phyloP scores from a whole-genome alignment of 2,888 invertebrate genomes.

The Nephrotoma guestfalica region DNA sequence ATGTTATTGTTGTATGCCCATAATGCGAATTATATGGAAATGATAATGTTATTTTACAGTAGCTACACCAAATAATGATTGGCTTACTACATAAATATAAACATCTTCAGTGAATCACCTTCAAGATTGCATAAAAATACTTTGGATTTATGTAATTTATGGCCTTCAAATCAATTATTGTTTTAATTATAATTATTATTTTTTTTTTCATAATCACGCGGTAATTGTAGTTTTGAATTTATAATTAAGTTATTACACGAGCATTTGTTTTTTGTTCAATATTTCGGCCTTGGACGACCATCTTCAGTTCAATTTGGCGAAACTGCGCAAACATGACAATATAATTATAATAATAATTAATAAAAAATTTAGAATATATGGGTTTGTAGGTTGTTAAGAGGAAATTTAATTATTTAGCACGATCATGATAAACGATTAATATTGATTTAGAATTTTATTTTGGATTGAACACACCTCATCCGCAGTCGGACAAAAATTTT shows the following conservation, averaged over 20 bases:
- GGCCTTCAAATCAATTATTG: neutral
- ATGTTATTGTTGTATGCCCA: neutral
- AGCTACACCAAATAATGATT: neutral
- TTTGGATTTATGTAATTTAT: neutral
- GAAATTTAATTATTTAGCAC: neutral
- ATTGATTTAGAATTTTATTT: neutral
- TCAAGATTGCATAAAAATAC: neutral
- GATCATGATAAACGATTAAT: neutral
- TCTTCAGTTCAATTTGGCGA: neutral
- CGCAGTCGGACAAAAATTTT: neutral
- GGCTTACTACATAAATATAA: neutral
- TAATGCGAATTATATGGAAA: neutral
- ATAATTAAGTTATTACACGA: neutral
- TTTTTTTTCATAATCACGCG: neutral
- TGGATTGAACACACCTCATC: neutral
- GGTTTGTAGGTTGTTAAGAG: neutral
- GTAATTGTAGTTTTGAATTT: neutral
- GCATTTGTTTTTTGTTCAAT: neutral
- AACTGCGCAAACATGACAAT: neutral
- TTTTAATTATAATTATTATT: neutral
- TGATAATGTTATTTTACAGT: neutral
- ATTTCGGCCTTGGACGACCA: neutral
- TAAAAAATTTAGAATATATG: no score
- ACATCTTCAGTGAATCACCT: neutral
- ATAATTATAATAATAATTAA: no score